Base-by-base conservation (phyloP, 2,113 vertebrate species). In the Leptodactylus fuscus region DNA sequence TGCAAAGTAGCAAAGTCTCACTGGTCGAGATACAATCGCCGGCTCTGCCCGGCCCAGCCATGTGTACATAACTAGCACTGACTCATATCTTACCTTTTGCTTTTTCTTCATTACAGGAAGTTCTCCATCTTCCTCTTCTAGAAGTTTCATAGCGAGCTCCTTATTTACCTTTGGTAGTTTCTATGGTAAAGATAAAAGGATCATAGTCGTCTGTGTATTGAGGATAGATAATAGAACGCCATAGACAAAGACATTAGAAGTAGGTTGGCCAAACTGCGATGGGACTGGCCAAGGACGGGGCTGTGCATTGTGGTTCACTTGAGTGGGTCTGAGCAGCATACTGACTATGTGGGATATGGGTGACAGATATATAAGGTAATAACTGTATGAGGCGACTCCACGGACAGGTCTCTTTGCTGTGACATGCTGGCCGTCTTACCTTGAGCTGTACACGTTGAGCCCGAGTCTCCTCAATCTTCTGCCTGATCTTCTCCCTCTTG, bases 161-260 rank as follows among this genome's bases (percentile, higher is more conserved):
- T 98, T 97, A 92, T 99, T 99, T 85, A 99, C 97, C 89, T 96
- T 97, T 0, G 98, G 98, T 88, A 99, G 91, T 91, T 96, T 96
- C 98, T 99, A 81, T 58, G 49, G 78, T 5, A 41, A 48, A 60
- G 53, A 41, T 12, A 22, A 29, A 34, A 34, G 29, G 62, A 29
- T 34, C 32, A 34, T 20, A 67, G 8, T 67, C 18, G 8, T 55
- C 53, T 29, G 55, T 44, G 41, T 9, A n/a, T n/a, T n/a, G n/a
- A n/a, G n/a, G n/a, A n/a, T n/a, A n/a, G n/a, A n/a, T n/a, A n/a
- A n/a, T n/a, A n/a, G n/a, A n/a, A n/a, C n/a, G n/a, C n/a, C n/a
- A n/a, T n/a, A n/a, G n/a, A n/a, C n/a, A n/a, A n/a, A n/a, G n/a
- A n/a, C n/a, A n/a, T n/a, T n/a, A n/a, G n/a, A n/a, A n/a, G n/a